Percentiles rank a stretch among this genome's conserved stretches.
phyloP scores from a whole-genome alignment of 2,888 invertebrate genomes.

The Tipula vernalis region DNA sequence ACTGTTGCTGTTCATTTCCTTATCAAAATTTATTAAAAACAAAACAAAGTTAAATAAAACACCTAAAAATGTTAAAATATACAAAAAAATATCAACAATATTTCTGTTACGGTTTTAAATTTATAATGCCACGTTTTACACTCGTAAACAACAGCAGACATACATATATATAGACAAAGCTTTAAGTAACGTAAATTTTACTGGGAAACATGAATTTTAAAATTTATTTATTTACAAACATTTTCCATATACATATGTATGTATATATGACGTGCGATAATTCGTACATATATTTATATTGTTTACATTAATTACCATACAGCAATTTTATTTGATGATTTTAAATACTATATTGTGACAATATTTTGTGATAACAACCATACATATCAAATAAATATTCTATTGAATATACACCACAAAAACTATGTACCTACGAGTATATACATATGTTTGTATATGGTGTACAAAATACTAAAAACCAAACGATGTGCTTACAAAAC shows the following conservation, averaged over 20 bases:
- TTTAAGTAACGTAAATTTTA: not conserved
- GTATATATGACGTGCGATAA: not conserved
- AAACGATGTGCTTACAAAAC: too few species aligned
- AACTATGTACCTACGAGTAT: too few species aligned
- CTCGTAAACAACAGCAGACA: not conserved
- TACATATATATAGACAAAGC: not conserved
- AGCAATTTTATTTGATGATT: not conserved
- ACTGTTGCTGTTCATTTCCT: not conserved
- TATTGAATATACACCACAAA: too few species aligned
- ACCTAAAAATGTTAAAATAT: not conserved
- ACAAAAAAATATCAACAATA: not conserved
- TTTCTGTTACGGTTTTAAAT: not conserved
- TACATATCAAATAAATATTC: not conserved
- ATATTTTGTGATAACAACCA: not conserved
- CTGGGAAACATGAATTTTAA: not conserved
- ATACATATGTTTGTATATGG: not conserved
- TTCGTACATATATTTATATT: not conserved
- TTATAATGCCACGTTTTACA: not conserved
- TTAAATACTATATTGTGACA: not conserved
- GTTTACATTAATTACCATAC: not conserved
- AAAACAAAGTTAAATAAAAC: not conserved
- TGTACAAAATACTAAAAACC: not conserved
- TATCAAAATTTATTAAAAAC: not conserved
- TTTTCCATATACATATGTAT: not conserved
- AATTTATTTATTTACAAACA: not conserved